Conservation (phyloP, 2,113 vertebrate genomes). For the Ceyx melanurus region DNA sequence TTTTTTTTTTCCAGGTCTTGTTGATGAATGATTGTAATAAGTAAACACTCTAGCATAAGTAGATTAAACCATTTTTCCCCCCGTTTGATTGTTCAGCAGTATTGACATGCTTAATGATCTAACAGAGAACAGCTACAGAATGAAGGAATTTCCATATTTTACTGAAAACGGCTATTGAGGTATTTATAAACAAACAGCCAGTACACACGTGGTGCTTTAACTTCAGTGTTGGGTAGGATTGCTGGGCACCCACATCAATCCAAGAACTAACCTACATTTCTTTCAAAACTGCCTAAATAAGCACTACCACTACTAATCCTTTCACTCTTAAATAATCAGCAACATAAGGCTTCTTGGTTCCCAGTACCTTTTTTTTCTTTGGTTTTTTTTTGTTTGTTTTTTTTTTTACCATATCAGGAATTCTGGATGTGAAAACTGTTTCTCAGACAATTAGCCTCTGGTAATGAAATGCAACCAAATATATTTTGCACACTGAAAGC, state of each 20-base stretch:
- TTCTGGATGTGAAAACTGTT: constrained; percentile 63
- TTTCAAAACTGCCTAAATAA: constrained; percentile 49
- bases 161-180: constrained; percentile 38
- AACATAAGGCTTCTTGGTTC: constrained; percentile 1
- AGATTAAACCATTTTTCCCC: constrained; percentile 59
- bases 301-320: constrained; percentile 28
- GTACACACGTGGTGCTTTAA: not conserved
- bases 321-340: constrained; percentile 66
- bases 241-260: constrained; percentile 13
- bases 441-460: constrained; percentile 73
- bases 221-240: not conserved
- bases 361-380: not conserved
- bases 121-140: constrained; percentile 63
- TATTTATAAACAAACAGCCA: constrained; percentile 55
- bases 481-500: constrained; percentile 59
- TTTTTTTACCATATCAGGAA: constrained; percentile 5
- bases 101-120: constrained; percentile 77
- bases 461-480: constrained; percentile 71
- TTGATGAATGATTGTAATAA: constrained; percentile 71
- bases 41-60: constrained; percentile 66
- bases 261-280: constrained; percentile 12
- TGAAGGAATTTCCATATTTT: constrained; percentile 71
- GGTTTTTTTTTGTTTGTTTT: not conserved
- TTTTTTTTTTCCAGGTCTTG: constrained; percentile 33
- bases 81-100: constrained; percentile 70